phyloP scores from a whole-genome alignment of 2,888 invertebrate species.

The Dusona sp. region DNA sequence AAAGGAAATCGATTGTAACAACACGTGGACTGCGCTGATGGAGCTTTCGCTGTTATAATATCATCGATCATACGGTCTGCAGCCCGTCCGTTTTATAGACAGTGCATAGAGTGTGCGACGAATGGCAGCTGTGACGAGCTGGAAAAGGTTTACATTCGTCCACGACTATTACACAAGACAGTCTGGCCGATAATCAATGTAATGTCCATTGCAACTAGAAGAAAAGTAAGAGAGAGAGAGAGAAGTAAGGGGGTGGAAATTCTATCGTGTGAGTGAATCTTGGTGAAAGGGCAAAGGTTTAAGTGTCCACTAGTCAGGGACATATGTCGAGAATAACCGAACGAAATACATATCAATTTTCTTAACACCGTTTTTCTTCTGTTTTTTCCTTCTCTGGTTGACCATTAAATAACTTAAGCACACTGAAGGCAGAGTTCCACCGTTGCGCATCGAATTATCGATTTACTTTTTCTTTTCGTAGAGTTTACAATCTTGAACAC shows the following conservation, averaged over 20 bases:
- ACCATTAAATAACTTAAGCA: background rate
- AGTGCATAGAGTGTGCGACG: conserved; percentile 53
- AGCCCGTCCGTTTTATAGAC: conserved; percentile 13
- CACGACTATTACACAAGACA: conserved; percentile 32
- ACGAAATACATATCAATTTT: conserved; percentile 5
- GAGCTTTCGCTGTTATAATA: conserved; percentile 20
- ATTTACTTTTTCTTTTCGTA: background rate
- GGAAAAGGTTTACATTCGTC: conserved; percentile 49
- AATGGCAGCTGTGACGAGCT: conserved; percentile 52
- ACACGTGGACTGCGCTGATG: background rate
- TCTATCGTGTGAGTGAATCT: conserved; percentile 35
- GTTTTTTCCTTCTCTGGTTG: background rate
- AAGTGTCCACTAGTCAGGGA: conserved; percentile 10
- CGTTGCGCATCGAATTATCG: too few species aligned
- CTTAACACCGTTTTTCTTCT: background rate
- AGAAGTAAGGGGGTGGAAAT: background rate
- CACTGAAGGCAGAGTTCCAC: too few species aligned
- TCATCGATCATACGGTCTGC: conserved; percentile 8
- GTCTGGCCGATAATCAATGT: conserved; percentile 54
- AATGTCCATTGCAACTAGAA: conserved; percentile 36
- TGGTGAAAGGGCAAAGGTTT: conserved; percentile 40
- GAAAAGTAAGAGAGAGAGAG: conserved; percentile 13
- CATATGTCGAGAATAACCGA: conserved; percentile 22
- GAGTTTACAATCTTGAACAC: background rate
- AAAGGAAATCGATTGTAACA: conserved; percentile 26